phyloP scores from a whole-genome alignment of 1,140 invertebrate species.

The Charaxes varanes region DNA sequence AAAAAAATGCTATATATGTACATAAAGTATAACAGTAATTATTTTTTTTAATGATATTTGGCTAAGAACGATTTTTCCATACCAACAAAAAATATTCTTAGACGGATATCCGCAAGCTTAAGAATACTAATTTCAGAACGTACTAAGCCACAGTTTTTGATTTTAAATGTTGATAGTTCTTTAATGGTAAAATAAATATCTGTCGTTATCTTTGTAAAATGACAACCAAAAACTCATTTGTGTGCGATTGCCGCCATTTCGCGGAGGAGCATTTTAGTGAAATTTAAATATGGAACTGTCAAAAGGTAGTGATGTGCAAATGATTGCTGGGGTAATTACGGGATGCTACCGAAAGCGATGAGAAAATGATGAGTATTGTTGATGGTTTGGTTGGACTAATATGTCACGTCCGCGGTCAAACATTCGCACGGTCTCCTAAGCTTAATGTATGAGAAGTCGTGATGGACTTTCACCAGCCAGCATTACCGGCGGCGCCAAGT shows the following conservation, averaged over 20 bases:
- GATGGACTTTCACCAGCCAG: constrained; percentile 56
- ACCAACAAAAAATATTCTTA: too few species aligned
- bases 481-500: constrained; percentile 54
- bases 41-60: too few species aligned
- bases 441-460: constrained; percentile 61
- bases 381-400: constrained; percentile 38
- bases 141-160: too few species aligned
- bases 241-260: constrained; percentile 1
- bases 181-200: constrained; percentile 2
- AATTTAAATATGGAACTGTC: constrained; percentile 10
- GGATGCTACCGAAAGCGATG: constrained; percentile 39
- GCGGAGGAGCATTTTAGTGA: constrained; percentile 1
- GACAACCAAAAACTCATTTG: background rate
- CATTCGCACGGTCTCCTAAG: constrained; percentile 49
- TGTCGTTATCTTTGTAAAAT: background rate
- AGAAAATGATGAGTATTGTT: constrained; percentile 44
- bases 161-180: too few species aligned
- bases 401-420: constrained; percentile 33
- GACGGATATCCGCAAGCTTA: too few species aligned
- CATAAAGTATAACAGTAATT: too few species aligned
- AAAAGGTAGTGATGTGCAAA: constrained; percentile 3
- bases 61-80: too few species aligned
- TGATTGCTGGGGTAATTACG: constrained; percentile 25
- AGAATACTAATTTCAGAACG: too few species aligned
- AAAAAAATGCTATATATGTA: too few species aligned